These are phyloP conservation scores for Leptodactylus fallax DNA, from an alignment of 2,797 vertebrate species.

Conservation along the genomic window DNA sequence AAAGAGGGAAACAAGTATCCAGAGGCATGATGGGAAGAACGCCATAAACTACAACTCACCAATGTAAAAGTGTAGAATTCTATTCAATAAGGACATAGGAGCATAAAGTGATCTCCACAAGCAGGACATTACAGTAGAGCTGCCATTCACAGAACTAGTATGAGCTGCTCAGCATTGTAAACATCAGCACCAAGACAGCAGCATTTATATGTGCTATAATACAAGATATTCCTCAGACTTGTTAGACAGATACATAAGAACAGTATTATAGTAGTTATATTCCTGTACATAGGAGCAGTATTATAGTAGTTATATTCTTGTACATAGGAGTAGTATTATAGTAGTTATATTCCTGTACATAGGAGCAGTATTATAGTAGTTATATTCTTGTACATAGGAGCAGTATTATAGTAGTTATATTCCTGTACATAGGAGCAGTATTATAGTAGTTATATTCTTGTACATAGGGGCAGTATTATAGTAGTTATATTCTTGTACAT, in stretches of 20 bases:
- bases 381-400: background rate
- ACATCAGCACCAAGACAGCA: too few species aligned
- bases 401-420: background rate
- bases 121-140: too few species aligned
- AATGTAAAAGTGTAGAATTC: too few species aligned
- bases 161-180: too few species aligned
- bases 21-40: background rate
- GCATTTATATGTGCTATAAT: too few species aligned
- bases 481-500: background rate
- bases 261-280: slow-evolving; percentile 1
- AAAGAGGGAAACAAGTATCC: background rate
- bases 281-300: background rate
- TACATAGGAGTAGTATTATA: background rate
- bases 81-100: too few species aligned
- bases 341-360: background rate
- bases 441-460: slow-evolving; percentile 4
- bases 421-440: background rate
- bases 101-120: too few species aligned
- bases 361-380: background rate
- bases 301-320: background rate
- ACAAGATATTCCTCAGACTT: too few species aligned
- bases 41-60: too few species aligned
- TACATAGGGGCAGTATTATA: background rate
- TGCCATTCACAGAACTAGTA: too few species aligned
- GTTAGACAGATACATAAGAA: too few species aligned